A percentile compares a stretch with the other conserved stretches of the same genome.
phyloP scores from a whole-genome alignment of 1,140 invertebrate genomes.

The Lerema accius region DNA sequence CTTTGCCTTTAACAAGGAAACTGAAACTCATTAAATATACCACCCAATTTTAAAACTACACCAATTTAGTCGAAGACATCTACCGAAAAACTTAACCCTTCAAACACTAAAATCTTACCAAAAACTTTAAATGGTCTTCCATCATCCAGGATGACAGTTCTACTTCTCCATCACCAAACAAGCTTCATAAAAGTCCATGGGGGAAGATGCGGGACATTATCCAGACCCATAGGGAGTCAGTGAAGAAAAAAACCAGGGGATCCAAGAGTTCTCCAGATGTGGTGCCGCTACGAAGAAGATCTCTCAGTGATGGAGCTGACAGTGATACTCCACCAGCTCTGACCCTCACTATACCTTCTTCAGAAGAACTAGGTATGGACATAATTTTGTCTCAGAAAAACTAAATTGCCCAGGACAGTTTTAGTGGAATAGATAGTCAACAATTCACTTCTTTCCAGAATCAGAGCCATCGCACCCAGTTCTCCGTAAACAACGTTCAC shows the following conservation, averaged over 20 bases:
- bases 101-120: no score
- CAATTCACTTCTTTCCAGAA: slow-evolving; percentile 47
- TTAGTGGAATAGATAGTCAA: no score
- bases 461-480: slow-evolving; percentile 73
- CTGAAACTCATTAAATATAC: no score
- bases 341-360: slow-evolving; percentile 84
- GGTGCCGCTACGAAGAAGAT: slow-evolving; percentile 76
- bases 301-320: slow-evolving; percentile 80
- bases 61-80: no score
- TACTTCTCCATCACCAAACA: slow-evolving; percentile 76
- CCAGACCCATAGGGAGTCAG: slow-evolving; percentile 86
- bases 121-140: no score
- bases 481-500: slow-evolving; percentile 77
- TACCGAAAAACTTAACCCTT: no score
- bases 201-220: slow-evolving; percentile 89
- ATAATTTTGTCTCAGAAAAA: no score
- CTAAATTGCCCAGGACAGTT: no score
- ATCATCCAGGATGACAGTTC: slow-evolving; percentile 72
- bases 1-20: no score
- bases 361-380: slow-evolving; percentile 83
- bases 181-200: slow-evolving; percentile 86
- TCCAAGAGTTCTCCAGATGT: slow-evolving; percentile 69
- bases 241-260: slow-evolving; percentile 82
- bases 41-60: no score
- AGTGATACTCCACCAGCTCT: slow-evolving; percentile 76